These are phyloP conservation scores for Hyalella azteca DNA, from an alignment of 2,888 invertebrate species.

Conservation along the genomic window DNA sequence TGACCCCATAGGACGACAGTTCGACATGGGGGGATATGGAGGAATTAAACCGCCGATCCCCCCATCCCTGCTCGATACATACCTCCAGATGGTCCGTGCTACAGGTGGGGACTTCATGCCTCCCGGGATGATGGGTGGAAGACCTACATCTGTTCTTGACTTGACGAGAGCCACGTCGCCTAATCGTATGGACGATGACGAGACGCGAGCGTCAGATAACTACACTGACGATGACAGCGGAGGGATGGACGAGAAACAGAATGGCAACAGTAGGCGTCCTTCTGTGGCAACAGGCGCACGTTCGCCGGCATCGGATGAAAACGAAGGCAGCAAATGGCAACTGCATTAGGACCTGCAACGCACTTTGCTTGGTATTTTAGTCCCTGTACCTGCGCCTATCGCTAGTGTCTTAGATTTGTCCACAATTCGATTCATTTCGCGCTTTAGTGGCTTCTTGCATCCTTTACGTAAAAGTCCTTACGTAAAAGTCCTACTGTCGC, in stretches of 20 bases:
- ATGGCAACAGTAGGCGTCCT: conserved; percentile 49
- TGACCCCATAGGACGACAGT: conserved; percentile 52
- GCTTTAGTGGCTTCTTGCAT: too few relatives aligned
- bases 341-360: background rate
- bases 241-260: conserved; percentile 47
- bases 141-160: conserved; percentile 48
- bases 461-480: too few relatives aligned
- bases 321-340: conserved; percentile 41
- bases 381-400: conserved; percentile 42
- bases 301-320: conserved; percentile 56
- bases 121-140: conserved; percentile 43
- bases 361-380: conserved; percentile 39
- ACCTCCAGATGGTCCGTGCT: conserved; percentile 80
- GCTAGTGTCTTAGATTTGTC: conserved; percentile 46
- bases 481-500: too few relatives aligned
- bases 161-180: conserved; percentile 51
- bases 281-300: conserved; percentile 52
- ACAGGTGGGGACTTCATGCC: conserved; percentile 55
- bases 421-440: conserved; percentile 13
- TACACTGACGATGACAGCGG: conserved; percentile 57
- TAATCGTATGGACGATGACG: conserved; percentile 46
- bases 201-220: conserved; percentile 51
- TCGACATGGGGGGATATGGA: conserved; percentile 65
- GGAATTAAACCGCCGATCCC: conserved; percentile 74
- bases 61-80: conserved; percentile 83